Conservation (phyloP, 2,888 invertebrate species). For the Ametastegia equiseti region DNA sequence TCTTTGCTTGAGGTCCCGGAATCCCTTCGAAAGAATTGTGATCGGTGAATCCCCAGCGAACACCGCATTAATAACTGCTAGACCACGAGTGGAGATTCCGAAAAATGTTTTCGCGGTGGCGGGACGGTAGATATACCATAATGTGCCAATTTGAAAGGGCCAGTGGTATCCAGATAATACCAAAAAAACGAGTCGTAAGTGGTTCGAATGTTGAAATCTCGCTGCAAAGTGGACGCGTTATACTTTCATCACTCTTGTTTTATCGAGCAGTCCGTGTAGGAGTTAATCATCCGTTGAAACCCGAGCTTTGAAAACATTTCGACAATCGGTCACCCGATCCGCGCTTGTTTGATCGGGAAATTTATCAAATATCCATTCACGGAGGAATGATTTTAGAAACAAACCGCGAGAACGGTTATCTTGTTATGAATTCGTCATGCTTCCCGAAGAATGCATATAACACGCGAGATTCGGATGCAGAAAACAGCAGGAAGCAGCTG, state of each 20-base stretch:
- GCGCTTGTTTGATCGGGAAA: neutral
- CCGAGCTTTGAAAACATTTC: neutral
- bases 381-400: no score
- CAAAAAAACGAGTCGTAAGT: constrained; percentile 25
- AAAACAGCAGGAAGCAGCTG: neutral
- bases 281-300: neutral
- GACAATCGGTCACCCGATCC: neutral
- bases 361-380: neutral
- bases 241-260: constrained; percentile 7
- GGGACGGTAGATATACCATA: neutral
- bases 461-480: neutral
- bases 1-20: neutral
- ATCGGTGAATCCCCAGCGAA: no score
- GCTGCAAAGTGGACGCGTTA: neutral
- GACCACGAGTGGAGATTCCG: no score
- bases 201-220: neutral
- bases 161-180: constrained; percentile 13
- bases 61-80: no score
- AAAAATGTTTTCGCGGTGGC: neutral
- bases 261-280: neutral
- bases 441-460: neutral
- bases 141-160: neutral
- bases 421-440: neutral
- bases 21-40: neutral
- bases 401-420: neutral